Evolutionary conservation across 2,888 invertebrate species (phyloP).

Genomic region (Ellobium chinense): DNA sequence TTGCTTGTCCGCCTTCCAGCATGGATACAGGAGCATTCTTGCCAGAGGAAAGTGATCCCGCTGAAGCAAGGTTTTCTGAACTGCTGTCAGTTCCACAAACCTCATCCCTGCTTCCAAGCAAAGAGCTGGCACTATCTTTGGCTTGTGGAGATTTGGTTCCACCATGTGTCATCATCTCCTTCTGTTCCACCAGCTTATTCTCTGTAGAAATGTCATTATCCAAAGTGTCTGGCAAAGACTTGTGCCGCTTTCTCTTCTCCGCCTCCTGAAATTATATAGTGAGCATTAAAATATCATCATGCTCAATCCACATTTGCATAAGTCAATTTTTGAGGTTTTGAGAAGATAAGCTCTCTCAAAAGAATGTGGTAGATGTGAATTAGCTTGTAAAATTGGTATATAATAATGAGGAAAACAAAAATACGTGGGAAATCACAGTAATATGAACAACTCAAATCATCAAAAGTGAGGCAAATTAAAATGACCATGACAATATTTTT

Average conservation of each 20-base stretch:
- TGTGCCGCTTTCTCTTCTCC: slow-evolving; percentile 67
- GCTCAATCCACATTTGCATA: too few relatives aligned
- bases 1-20: neutral
- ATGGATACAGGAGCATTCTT: neutral
- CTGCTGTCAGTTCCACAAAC: neutral
- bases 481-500: too few relatives aligned
- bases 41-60: too few relatives aligned
- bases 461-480: too few relatives aligned
- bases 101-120: too few relatives aligned
- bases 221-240: slow-evolving; percentile 73
- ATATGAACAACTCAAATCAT: too few relatives aligned
- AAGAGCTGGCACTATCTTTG: neutral
- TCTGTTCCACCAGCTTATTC: slow-evolving; percentile 70
- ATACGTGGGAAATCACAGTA: too few relatives aligned
- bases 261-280: neutral
- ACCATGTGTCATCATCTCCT: neutral
- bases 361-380: too few relatives aligned
- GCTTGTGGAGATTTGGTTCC: neutral
- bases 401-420: too few relatives aligned
- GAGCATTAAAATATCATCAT: neutral
- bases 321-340: too few relatives aligned
- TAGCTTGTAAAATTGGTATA: too few relatives aligned
- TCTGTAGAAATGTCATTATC: slow-evolving; percentile 68
- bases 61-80: neutral
- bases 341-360: too few relatives aligned